Conservation (phyloP, 2,113 vertebrate genomes). For the Eublepharis macularius region DNA sequence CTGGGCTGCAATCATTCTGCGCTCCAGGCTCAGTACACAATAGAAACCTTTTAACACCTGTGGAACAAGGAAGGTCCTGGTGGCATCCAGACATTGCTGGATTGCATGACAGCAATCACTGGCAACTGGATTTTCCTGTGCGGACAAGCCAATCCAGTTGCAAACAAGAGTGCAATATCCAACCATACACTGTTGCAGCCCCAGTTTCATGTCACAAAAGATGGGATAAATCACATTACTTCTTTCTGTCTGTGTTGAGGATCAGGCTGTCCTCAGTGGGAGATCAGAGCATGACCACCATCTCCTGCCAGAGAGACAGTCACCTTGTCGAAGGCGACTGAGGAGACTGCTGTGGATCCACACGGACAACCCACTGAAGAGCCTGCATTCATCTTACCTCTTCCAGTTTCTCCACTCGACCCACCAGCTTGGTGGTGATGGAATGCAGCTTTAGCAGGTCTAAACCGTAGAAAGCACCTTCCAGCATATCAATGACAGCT, state of each 20-base stretch:
- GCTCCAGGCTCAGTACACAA: too few relatives aligned
- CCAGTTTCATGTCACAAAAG: too few relatives aligned
- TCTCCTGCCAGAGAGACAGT: not conserved
- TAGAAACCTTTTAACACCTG: too few relatives aligned
- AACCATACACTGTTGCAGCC: too few relatives aligned
- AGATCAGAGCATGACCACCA: too few relatives aligned
- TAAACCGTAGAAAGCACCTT: constrained; percentile 91
- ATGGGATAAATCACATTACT: not conserved
- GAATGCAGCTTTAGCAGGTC: constrained; percentile 94
- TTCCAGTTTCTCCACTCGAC: constrained; percentile 88
- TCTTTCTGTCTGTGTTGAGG: not conserved
- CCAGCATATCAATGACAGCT: constrained; percentile 90
- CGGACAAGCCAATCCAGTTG: too few relatives aligned
- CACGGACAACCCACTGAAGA: not conserved
- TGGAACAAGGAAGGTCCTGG: too few relatives aligned
- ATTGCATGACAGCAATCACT: too few relatives aligned
- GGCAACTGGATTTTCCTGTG: too few relatives aligned
- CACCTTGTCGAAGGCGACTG: not conserved
- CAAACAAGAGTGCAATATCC: too few relatives aligned
- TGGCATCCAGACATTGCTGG: too few relatives aligned
- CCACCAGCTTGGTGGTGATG: constrained; percentile 86
- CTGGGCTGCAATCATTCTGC: too few relatives aligned
- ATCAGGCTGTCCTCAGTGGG: not conserved
- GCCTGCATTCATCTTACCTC: constrained; percentile 78
- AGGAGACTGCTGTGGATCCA: fast-evolving